A percentile compares a stretch with the other conserved stretches of the same genome.
Conservation (phyloP, 2,888 invertebrate genomes). For the Pediacus dermestoides region DNA sequence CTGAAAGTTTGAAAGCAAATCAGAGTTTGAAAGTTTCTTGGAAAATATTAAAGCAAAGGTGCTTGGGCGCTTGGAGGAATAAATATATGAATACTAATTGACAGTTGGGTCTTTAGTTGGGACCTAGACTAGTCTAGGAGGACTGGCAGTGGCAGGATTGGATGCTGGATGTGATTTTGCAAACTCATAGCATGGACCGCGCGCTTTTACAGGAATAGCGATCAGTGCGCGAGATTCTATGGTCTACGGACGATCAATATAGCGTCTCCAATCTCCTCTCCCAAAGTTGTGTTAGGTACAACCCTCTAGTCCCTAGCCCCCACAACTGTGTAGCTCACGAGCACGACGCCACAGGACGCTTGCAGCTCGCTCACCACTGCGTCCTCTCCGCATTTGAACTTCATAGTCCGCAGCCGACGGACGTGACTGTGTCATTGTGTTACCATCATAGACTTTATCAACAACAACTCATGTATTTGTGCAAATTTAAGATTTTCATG, state of each 20-base stretch:
- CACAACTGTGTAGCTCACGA: constrained; percentile 6
- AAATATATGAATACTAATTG: no score
- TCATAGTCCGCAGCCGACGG: background rate
- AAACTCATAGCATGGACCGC: constrained; percentile 7
- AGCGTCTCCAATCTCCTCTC: constrained; percentile 16
- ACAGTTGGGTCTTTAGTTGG: no score
- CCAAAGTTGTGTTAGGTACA: constrained; percentile 4
- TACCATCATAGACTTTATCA: background rate
- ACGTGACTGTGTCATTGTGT: constrained; percentile 6
- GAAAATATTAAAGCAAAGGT: no score
- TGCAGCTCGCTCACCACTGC: background rate
- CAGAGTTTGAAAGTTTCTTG: no score
- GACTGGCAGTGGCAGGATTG: no score
- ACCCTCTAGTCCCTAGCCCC: no score
- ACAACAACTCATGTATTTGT: no score
- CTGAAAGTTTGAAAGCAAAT: no score
- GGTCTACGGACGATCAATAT: constrained; percentile 22
- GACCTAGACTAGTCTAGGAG: no score
- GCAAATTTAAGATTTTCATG: background rate
- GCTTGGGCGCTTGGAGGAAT: no score
- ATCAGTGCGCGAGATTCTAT: constrained; percentile 24
- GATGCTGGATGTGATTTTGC: constrained; percentile 9
- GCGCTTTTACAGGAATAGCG: constrained; percentile 18
- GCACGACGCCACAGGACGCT: background rate
- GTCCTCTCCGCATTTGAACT: background rate